These are phyloP conservation scores for Poecilia latipinna DNA, from an alignment of 2,113 vertebrate species.

Conservation along the genomic window DNA sequence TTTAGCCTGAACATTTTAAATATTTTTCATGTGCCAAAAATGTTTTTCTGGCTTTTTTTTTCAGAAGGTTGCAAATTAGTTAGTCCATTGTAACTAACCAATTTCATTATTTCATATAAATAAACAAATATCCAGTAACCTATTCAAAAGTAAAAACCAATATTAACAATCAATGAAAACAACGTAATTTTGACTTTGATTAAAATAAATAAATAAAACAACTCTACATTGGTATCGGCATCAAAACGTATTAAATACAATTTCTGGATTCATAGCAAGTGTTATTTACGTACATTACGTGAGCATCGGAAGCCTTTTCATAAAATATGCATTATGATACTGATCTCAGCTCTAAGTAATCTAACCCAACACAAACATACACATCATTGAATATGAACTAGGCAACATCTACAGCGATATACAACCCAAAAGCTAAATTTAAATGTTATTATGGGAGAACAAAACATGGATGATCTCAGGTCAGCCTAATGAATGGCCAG, in stretches of 20 bases:
- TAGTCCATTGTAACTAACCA: neutral
- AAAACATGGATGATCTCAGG: slow-evolving; percentile 53
- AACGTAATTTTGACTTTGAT: neutral
- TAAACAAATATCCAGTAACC: too few relatives aligned
- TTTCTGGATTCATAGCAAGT: neutral
- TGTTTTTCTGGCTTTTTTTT: neutral
- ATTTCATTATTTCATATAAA: neutral
- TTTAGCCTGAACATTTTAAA: neutral
- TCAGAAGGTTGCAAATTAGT: neutral
- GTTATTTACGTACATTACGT: neutral
- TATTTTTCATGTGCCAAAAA: neutral
- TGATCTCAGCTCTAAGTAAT: neutral
- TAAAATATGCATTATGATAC: neutral
- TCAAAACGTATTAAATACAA: neutral
- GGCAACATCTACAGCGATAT: neutral
- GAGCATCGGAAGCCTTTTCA: neutral
- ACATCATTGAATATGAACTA: neutral
- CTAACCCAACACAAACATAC: neutral
- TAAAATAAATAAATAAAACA: neutral
- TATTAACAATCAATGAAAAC: neutral
- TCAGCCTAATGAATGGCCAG: slow-evolving; percentile 56
- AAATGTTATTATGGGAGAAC: slow-evolving; percentile 32
- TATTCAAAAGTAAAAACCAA: neutral
- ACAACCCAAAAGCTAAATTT: slow-evolving; percentile 9
- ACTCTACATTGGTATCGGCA: neutral